Percentiles rank a stretch among this genome's conserved stretches.
phyloP scores from a whole-genome alignment of 2,797 vertebrate genomes.

The Paramormyrops hopkinsi region DNA sequence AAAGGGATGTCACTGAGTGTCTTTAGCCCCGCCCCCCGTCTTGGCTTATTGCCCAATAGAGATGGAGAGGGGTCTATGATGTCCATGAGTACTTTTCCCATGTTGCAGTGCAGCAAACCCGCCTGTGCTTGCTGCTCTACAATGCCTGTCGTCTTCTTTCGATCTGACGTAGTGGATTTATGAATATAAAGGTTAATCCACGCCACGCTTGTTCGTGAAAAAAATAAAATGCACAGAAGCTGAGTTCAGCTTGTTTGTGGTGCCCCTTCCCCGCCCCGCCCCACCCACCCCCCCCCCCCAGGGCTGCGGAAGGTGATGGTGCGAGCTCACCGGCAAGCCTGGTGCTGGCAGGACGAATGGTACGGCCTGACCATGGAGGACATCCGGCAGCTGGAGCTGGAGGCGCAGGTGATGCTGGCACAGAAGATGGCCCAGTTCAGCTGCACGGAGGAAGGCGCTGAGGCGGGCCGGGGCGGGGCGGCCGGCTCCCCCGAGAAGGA shows the following conservation, averaged over 20 bases:
- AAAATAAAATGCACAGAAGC: neutral
- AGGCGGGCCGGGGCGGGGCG: constrained; percentile 60
- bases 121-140: neutral
- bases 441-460: constrained; percentile 62
- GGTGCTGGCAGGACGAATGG: constrained; percentile 99
- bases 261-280: neutral
- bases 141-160: neutral
- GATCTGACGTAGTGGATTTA: neutral
- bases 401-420: constrained; percentile 87
- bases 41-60: neutral
- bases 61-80: neutral
- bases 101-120: neutral
- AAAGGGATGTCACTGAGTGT: neutral
- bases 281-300: constrained; percentile 37
- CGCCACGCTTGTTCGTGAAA: neutral
- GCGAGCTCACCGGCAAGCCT: constrained; percentile 90
- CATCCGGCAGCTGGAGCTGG: constrained; percentile 88
- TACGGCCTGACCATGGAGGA: constrained; percentile 92
- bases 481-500: constrained; percentile 60
- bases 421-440: constrained; percentile 96
- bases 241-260: neutral
- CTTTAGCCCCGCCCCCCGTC: neutral
- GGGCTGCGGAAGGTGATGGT: constrained; percentile 96
- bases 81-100: neutral
- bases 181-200: neutral